phyloP scores from a whole-genome alignment of 2,113 vertebrate genomes.

The Cebidichthys violaceus region DNA sequence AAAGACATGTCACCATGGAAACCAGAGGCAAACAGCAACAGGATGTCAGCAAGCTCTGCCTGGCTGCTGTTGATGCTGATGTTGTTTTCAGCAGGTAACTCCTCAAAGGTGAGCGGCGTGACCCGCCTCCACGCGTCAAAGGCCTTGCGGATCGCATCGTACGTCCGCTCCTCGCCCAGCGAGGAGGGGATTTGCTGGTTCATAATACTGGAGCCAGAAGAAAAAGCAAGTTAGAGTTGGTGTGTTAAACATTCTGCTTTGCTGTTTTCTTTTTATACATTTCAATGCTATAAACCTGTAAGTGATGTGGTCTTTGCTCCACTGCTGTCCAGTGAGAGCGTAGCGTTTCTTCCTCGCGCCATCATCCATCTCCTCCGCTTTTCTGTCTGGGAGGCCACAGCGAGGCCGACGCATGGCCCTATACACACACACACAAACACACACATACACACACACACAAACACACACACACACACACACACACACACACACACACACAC shows the following conservation, averaged over 20 bases:
- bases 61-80: slow-evolving; percentile 85
- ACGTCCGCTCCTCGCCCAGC: slow-evolving; percentile 86
- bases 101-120: slow-evolving; percentile 89
- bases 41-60: slow-evolving; percentile 88
- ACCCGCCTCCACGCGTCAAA: slow-evolving; percentile 90
- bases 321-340: slow-evolving; percentile 89
- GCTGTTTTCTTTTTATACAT: too few species aligned
- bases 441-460: slow-evolving; percentile 8
- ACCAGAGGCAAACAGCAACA: slow-evolving; percentile 95
- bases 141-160: slow-evolving; percentile 87
- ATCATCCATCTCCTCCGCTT: slow-evolving; percentile 78
- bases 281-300: slow-evolving; percentile 85
- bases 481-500: slow-evolving; percentile 5
- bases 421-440: neutral
- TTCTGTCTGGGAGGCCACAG: slow-evolving; percentile 92
- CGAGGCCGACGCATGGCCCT: slow-evolving; percentile 95
- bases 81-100: slow-evolving; percentile 85
- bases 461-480: neutral
- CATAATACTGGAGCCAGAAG: slow-evolving; percentile 85
- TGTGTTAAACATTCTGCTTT: neutral
- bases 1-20: slow-evolving; percentile 98
- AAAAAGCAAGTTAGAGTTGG: neutral
- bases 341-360: slow-evolving; percentile 88
- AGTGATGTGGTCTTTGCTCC: slow-evolving; percentile 89
- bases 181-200: slow-evolving; percentile 84